phyloP scores from a whole-genome alignment of 2,113 vertebrate species.

The Salvelinus fontinalis region DNA sequence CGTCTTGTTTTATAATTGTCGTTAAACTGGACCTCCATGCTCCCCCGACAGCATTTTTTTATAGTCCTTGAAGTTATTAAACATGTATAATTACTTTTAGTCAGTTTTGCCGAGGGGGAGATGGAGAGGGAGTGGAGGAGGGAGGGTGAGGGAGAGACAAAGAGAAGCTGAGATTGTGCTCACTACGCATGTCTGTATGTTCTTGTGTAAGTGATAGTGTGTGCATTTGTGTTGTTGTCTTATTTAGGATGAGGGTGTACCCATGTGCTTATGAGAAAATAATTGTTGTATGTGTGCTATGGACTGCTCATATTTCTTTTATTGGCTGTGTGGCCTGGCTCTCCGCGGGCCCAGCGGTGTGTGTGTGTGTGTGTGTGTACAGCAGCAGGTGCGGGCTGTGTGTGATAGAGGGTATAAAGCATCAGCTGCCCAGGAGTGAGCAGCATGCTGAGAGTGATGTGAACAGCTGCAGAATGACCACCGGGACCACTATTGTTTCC shows the following conservation, averaged over 20 bases:
- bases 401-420: conserved; percentile 28
- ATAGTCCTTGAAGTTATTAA: conserved; percentile 76
- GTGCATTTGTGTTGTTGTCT: no score
- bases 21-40: conserved; percentile 70
- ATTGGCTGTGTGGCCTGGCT: conserved; percentile 51
- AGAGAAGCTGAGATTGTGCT: conserved; percentile 52
- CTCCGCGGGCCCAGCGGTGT: conserved; percentile 34
- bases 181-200: background rate
- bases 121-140: conserved; percentile 51
- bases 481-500: conserved; percentile 53
- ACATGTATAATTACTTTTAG: conserved; percentile 78
- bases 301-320: conserved; percentile 55
- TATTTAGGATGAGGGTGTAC: no score
- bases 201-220: background rate
- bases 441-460: conserved; percentile 58
- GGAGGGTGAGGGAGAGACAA: conserved; percentile 20
- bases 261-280: no score
- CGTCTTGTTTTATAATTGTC: conserved; percentile 64
- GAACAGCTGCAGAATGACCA: conserved; percentile 54
- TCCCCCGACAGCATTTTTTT: conserved; percentile 69
- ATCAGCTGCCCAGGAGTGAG: conserved; percentile 43
- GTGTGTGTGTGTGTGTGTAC: background rate
- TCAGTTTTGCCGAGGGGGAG: conserved; percentile 60
- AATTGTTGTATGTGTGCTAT: conserved; percentile 8
- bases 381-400: conserved; percentile 12